Base-by-base conservation (phyloP, 2,888 invertebrate species). In the Pandemis cinnamomeana region DNA sequence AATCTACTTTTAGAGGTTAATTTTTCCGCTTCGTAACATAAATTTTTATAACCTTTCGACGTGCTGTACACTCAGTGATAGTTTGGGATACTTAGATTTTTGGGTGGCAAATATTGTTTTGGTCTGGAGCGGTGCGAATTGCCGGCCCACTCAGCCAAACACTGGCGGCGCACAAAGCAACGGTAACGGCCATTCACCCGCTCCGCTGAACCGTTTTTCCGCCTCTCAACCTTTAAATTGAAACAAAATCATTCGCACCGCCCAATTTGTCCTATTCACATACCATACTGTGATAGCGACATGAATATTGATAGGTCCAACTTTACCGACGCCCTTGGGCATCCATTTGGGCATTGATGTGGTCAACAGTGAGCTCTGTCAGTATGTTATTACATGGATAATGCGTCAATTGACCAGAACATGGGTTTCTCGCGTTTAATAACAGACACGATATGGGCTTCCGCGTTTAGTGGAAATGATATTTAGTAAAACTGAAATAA, bases 161-260 rank as follows among this genome's bases (percentile, higher is more conserved):
- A 82, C 78, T 81, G 79, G 82, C 83, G 81, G 77, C 80, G 78
- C 81, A 89, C 90, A 91, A 91, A 91, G 90, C 90, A 86, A 85
- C 84, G 84, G 85, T 86, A 83, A 82, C 82, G 87, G 81, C 81
- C 86, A 82, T 86, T 88, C 87, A 86, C 82, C 82, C 89, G 89
- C 83, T 88, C 83, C 84, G 83, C 79, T 89, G 89, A 89, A 85
- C 85, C 84, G 84, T 85, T 89, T 89, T 89, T 89, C 86, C 88
- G 83, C 86, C 87, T 84, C 85, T 86, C 87, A 86, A 87, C 86
- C 86, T 90, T 90, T 89, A 86, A 89, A 91, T 87, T 88, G 87
- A 89, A 91, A 91, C 87, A 88, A 90, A 90, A 89, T 87, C 84
- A 84, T 82, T 86, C 81, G 84, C 82, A 80, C 79, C 80, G 77